These are phyloP conservation scores for Drosophila mojavensis DNA, from an alignment of 1,140 invertebrate species.

Conservation along the genomic window DNA sequence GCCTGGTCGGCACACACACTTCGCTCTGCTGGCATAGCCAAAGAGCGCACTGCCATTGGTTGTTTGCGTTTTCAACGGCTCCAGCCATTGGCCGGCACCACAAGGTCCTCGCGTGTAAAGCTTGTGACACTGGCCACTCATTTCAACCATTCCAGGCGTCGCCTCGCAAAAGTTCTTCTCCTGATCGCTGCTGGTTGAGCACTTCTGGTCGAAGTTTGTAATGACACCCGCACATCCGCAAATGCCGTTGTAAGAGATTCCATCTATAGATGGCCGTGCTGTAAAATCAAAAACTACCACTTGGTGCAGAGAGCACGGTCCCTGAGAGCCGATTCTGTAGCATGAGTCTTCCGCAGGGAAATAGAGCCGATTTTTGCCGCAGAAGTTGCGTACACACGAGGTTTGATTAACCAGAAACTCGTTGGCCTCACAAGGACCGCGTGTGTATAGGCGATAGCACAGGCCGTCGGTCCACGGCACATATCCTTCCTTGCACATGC, in stretches of 20 bases:
- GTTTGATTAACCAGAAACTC: slow-evolving; percentile 88
- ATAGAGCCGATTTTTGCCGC: slow-evolving; percentile 89
- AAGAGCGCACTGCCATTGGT: slow-evolving; percentile 57
- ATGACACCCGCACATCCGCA: slow-evolving; percentile 88
- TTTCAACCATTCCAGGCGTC: slow-evolving; percentile 86
- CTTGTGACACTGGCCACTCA: slow-evolving; percentile 88
- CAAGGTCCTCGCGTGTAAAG: slow-evolving; percentile 91
- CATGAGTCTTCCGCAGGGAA: slow-evolving; percentile 89
- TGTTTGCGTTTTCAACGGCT: slow-evolving; percentile 78
- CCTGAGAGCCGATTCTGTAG: slow-evolving; percentile 89
- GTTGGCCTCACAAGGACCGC: slow-evolving; percentile 89
- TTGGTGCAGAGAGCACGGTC: slow-evolving; percentile 89
- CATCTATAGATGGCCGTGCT: slow-evolving; percentile 89
- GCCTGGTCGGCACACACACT: slow-evolving; percentile 90
- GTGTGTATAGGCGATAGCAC: slow-evolving; percentile 90
- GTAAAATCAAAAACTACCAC: slow-evolving; percentile 91
- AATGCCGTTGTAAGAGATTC: slow-evolving; percentile 91
- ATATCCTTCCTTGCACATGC: slow-evolving; percentile 89
- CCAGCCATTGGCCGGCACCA: slow-evolving; percentile 89
- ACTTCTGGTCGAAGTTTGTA: slow-evolving; percentile 79
- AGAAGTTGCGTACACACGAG: slow-evolving; percentile 87
- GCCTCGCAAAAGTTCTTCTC: slow-evolving; percentile 85
- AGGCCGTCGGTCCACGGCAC: slow-evolving; percentile 88
- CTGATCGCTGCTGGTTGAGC: slow-evolving; percentile 55
- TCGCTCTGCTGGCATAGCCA: slow-evolving; percentile 82